phyloP scores from a whole-genome alignment of 2,113 vertebrate species.

The Zosterops hypoxanthus region DNA sequence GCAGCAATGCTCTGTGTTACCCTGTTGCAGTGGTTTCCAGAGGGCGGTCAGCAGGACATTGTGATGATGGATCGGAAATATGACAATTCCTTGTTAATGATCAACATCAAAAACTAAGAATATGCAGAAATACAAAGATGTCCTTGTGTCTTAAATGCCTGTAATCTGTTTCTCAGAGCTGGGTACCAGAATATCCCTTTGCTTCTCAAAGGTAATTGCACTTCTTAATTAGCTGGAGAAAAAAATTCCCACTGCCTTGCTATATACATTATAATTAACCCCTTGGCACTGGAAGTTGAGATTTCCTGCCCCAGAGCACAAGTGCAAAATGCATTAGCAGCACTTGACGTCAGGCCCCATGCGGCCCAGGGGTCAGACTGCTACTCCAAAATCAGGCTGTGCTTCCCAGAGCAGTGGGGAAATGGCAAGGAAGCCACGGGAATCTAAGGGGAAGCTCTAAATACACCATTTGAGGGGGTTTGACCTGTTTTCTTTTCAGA shows the following conservation, averaged over 20 bases:
- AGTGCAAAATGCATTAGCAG: conserved; percentile 59
- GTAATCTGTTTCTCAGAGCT: conserved; percentile 5
- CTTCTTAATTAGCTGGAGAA: conserved; percentile 56
- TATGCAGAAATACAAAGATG: background rate
- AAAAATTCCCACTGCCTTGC: background rate
- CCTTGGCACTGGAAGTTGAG: conserved; percentile 62
- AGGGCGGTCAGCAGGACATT: background rate
- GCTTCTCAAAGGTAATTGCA: conserved; percentile 57
- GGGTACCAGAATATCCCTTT: conserved; percentile 42
- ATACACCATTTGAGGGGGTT: background rate
- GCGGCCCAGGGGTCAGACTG: background rate
- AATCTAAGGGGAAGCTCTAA: background rate
- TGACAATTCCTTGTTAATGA: background rate
- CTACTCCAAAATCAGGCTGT: background rate
- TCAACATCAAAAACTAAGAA: background rate
- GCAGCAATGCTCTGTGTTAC: background rate
- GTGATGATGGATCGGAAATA: background rate
- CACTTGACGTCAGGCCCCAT: conserved; percentile 14
- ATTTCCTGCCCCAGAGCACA: conserved; percentile 63
- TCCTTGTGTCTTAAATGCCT: background rate
- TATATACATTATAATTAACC: conserved; percentile 69
- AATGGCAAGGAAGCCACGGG: background rate
- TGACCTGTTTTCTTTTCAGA: background rate
- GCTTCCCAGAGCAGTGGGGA: background rate
- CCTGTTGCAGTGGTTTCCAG: background rate